Percentiles rank a stretch among this genome's conserved stretches.
Conservation (phyloP, 2,797 vertebrate genomes). For the Lacerta viridis region DNA sequence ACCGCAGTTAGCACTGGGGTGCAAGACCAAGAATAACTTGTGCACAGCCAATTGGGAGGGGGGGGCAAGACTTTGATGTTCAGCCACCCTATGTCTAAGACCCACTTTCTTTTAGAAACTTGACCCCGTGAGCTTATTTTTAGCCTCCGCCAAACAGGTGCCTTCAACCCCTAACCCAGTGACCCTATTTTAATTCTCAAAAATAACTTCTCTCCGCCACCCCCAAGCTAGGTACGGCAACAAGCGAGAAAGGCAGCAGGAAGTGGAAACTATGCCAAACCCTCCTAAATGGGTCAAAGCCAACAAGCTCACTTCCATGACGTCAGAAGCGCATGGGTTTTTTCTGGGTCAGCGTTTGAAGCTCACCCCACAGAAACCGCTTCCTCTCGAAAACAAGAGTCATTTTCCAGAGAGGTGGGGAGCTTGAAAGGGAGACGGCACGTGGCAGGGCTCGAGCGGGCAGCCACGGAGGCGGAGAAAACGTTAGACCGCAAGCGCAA, state of each 20-base stretch:
- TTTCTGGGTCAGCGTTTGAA: conserved; percentile 74
- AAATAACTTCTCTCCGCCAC: background rate
- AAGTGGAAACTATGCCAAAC: conserved; percentile 55
- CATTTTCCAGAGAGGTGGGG: conserved; percentile 65
- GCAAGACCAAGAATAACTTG: background rate
- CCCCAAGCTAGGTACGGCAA: conserved; percentile 53
- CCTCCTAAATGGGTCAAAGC: conserved; percentile 67
- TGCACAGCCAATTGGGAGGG: background rate
- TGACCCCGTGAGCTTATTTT: conserved; percentile 24
- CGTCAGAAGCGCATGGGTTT: conserved; percentile 44
- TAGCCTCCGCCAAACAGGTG: conserved; percentile 21
- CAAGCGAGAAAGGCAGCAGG: conserved; percentile 71
- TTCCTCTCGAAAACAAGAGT: conserved; percentile 77
- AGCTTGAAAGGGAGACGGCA: background rate
- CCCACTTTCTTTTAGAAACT: background rate
- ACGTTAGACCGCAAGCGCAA: conserved; percentile 64
- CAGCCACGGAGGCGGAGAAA: conserved; percentile 38
- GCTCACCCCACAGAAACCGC: conserved; percentile 73
- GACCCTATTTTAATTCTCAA: conserved; percentile 5
- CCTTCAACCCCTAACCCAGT: background rate
- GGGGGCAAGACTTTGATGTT: background rate
- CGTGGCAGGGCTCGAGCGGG: background rate
- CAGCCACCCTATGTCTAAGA: background rate
- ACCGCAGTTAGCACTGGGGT: background rate
- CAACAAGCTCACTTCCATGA: conserved; percentile 71